Evolutionary conservation across 2,113 vertebrate genomes (phyloP).

Genomic region (Greenwoodochromis staneri): DNA sequence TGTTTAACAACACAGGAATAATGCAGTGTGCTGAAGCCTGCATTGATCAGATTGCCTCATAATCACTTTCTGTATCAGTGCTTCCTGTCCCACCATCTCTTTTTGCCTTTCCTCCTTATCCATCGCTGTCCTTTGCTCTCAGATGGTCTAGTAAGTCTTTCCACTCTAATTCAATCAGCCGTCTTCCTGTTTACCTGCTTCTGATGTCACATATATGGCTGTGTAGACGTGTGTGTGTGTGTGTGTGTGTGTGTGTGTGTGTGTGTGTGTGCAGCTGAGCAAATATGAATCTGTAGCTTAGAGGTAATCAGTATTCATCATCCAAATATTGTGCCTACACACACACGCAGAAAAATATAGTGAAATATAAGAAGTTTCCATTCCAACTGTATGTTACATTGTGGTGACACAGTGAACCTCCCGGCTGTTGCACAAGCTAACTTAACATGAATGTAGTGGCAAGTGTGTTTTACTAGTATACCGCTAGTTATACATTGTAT

Average conservation of each 20-base stretch:
- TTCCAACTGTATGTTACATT: not conserved
- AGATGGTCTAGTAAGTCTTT: slow-evolving; percentile 3
- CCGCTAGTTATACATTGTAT: not conserved
- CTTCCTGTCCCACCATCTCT: slow-evolving; percentile 11
- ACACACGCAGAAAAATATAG: not conserved
- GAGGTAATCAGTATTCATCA: slow-evolving; percentile 42
- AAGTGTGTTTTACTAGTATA: not conserved
- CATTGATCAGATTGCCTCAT: not conserved
- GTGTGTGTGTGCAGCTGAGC: slow-evolving; percentile 34
- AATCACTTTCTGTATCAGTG: slow-evolving; percentile 4
- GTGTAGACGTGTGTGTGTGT: not conserved
- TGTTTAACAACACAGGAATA: not conserved
- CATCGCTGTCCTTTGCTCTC: not conserved
- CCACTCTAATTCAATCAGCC: slow-evolving; percentile 40
- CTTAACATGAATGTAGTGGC: not conserved
- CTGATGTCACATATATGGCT: not conserved
- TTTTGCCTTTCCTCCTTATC: not conserved
- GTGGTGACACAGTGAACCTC: not conserved
- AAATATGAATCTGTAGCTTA: slow-evolving; percentile 37
- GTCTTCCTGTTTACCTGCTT: slow-evolving; percentile 57
- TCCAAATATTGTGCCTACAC: not conserved
- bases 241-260: not conserved
- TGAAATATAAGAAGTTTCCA: not conserved
- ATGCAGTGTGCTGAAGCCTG: not conserved
- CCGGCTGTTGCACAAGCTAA: not conserved